Conservation (phyloP, 2,888 invertebrate species). For the Mythimna pallens region DNA sequence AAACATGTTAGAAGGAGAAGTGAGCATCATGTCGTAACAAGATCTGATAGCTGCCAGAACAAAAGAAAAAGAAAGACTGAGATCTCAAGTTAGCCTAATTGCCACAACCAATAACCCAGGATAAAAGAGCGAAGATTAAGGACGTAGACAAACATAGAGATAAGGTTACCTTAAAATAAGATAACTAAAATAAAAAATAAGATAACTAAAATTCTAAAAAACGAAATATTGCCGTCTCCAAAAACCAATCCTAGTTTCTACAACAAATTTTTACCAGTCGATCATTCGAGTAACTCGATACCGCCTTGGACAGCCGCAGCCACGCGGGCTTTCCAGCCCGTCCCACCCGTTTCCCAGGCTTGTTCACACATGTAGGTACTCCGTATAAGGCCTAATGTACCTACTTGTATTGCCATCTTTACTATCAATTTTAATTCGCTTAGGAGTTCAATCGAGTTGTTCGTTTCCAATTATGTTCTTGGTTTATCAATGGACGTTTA, state of each 20-base stretch:
- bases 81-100: too few species aligned
- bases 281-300: constrained; percentile 81
- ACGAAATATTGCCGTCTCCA: constrained; percentile 61
- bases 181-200: too few species aligned
- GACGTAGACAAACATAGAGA: too few species aligned
- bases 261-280: constrained; percentile 55
- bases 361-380: constrained; percentile 68
- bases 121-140: too few species aligned
- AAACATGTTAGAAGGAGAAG: too few species aligned
- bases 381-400: constrained; percentile 39
- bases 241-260: constrained; percentile 34
- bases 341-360: constrained; percentile 82
- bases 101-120: too few species aligned
- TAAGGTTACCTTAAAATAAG: too few species aligned
- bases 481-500: not conserved
- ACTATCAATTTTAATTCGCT: constrained; percentile 20
- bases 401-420: constrained; percentile 8
- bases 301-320: constrained; percentile 75
- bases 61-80: too few species aligned
- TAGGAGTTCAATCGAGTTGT: not conserved
- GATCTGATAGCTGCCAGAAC: too few species aligned
- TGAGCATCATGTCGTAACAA: too few species aligned
- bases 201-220: too few species aligned
- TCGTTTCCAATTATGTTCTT: not conserved
- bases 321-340: constrained; percentile 79